These are phyloP conservation scores for Apodemia mormo DNA, from an alignment of 2,888 invertebrate genomes.

Conservation along the genomic window DNA sequence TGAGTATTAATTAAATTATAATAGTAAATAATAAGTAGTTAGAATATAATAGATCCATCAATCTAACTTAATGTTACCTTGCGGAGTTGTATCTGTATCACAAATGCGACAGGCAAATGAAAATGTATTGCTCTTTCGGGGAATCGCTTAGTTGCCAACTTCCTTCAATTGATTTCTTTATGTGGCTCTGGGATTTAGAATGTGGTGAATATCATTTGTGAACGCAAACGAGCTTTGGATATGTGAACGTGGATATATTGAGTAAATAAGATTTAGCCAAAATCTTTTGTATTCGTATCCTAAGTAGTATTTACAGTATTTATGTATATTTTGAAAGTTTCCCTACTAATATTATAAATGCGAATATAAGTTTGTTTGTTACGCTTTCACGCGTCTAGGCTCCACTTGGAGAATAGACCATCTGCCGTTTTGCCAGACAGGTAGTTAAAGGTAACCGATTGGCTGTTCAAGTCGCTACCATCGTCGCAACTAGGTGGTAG, in stretches of 20 bases:
- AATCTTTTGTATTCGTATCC: background rate
- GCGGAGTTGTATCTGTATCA: conserved; percentile 29
- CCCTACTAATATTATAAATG: too few species aligned
- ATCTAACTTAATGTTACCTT: conserved; percentile 24
- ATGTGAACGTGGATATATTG: conserved; percentile 11
- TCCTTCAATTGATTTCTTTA: conserved; percentile 36
- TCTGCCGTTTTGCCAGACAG: too few species aligned
- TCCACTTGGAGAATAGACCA: too few species aligned
- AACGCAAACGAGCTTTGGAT: conserved; percentile 15
- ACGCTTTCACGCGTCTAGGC: too few species aligned
- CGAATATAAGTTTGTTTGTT: too few species aligned
- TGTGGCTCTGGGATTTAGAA: conserved; percentile 22
- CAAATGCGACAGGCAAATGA: conserved; percentile 36
- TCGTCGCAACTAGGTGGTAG: too few species aligned
- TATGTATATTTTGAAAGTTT: background rate
- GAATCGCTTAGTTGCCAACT: conserved; percentile 33
- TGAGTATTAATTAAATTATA: background rate
- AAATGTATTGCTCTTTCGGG: conserved; percentile 38
- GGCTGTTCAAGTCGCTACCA: too few species aligned
- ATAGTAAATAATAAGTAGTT: conserved; percentile 16
- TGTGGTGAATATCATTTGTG: conserved; percentile 18
- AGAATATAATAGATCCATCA: conserved; percentile 6
- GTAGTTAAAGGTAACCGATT: too few species aligned
- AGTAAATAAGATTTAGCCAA: conserved; percentile 8
- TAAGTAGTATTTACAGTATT: background rate